These are phyloP conservation scores for Brachyrhaphis roseni DNA, from an alignment of 2,797 vertebrate genomes.

Conservation along the genomic window DNA sequence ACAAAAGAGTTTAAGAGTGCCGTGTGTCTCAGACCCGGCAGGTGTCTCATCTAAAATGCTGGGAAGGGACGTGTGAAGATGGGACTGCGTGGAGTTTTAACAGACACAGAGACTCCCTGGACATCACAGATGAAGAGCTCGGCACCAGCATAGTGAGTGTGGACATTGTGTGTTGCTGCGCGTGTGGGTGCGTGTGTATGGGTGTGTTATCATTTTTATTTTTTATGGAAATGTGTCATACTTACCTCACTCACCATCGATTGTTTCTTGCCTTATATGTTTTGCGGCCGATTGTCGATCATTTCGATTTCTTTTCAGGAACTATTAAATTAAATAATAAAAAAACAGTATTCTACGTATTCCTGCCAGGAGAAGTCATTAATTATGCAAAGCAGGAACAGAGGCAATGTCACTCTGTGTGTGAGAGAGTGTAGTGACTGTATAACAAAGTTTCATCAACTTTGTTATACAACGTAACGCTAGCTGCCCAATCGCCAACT, in stretches of 20 bases:
- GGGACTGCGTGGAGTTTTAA: constrained; percentile 77
- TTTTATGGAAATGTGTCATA: not conserved
- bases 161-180: not conserved
- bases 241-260: not conserved
- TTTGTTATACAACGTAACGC: not conserved
- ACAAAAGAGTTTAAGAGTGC: constrained; percentile 4
- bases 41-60: constrained; percentile 83
- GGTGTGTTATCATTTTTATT: not conserved
- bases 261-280: not conserved
- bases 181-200: not conserved
- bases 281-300: not conserved
- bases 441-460: not conserved
- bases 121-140: constrained; percentile 89
- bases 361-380: not conserved
- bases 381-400: not conserved
- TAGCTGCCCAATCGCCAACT: not conserved
- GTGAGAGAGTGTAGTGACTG: not conserved
- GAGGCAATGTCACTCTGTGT: not conserved
- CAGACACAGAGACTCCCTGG: constrained; percentile 82
- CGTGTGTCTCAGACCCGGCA: constrained; percentile 81
- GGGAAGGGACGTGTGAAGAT: constrained; percentile 78
- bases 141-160: constrained; percentile 88
- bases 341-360: not conserved
- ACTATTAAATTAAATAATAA: not conserved
- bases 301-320: not conserved